Conservation (phyloP, 2,797 vertebrate genomes). For the Melanotaenia nigrans region DNA sequence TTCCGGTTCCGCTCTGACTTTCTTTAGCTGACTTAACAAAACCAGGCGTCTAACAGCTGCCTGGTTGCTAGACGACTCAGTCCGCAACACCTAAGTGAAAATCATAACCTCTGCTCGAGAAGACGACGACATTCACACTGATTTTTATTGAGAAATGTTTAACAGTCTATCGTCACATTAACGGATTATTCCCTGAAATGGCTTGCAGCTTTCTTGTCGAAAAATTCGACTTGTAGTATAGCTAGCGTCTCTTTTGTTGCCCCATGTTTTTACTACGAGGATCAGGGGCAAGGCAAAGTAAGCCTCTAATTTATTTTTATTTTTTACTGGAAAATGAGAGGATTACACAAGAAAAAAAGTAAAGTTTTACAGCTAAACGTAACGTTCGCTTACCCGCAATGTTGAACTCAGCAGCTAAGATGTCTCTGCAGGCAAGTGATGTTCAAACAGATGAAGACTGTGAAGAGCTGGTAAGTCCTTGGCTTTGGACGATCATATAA, state of each 20-base stretch:
- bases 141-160: slow-evolving; percentile 2
- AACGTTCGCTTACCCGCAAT: slow-evolving; percentile 23
- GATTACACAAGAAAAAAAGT: slow-evolving; percentile 22
- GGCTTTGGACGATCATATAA: neutral
- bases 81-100: slow-evolving; percentile 43
- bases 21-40: neutral
- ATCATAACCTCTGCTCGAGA: slow-evolving; percentile 14
- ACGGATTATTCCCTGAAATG: neutral
- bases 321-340: slow-evolving; percentile 33
- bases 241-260: slow-evolving; percentile 47
- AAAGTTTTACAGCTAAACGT: slow-evolving; percentile 37
- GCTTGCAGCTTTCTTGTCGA: neutral
- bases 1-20: slow-evolving; percentile 3
- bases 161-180: neutral
- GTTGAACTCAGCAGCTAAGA: slow-evolving; percentile 49
- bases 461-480: slow-evolving; percentile 79
- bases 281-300: slow-evolving; percentile 7
- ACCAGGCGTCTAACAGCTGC: slow-evolving; percentile 27
- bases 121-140: slow-evolving; percentile 6
- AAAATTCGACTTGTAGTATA: slow-evolving; percentile 23
- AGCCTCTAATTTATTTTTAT: neutral
- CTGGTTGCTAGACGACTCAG: slow-evolving; percentile 83
- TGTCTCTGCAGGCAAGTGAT: slow-evolving; percentile 79
- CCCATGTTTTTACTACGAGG: slow-evolving; percentile 40
- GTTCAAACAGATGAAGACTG: slow-evolving; percentile 81